Evolutionary conservation across 2,888 invertebrate genomes (phyloP).

Genomic region (Lasioglossum vierecki): DNA sequence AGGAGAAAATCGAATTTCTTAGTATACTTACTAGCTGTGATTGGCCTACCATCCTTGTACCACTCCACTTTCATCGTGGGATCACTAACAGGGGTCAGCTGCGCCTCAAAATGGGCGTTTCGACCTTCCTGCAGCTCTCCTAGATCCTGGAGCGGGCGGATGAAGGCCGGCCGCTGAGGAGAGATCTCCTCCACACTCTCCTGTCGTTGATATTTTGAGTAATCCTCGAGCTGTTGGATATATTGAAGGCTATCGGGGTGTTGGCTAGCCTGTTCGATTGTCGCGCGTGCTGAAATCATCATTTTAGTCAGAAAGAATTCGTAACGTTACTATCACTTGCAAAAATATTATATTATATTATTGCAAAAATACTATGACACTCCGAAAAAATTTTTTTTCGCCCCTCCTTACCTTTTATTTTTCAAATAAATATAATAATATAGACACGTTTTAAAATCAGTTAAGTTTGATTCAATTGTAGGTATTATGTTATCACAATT

Average conservation of each 20-base stretch:
- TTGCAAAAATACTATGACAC: no score
- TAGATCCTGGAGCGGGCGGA: conserved; percentile 93
- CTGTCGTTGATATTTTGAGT: conserved; percentile 93
- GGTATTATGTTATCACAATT: no score
- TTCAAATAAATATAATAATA: no score
- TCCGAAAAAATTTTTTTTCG: no score
- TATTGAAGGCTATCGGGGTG: conserved; percentile 96
- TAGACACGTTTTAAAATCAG: no score
- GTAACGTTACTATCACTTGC: not conserved
- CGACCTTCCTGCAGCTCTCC: conserved; percentile 95
- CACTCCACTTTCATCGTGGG: conserved; percentile 97
- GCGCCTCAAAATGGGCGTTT: conserved; percentile 97
- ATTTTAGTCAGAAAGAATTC: not conserved
- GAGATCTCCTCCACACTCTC: conserved; percentile 93
- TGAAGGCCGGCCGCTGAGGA: conserved; percentile 93
- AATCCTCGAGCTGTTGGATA: conserved; percentile 95
- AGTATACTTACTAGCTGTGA: conserved; percentile 92
- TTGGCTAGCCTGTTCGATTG: conserved; percentile 94
- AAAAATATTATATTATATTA: no score
- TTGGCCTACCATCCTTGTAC: conserved; percentile 97
- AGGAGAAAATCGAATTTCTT: not conserved
- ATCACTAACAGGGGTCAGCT: conserved; percentile 95
- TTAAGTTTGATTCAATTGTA: no score
- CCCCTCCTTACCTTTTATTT: no score
- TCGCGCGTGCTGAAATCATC: conserved; percentile 87